phyloP scores from a whole-genome alignment of 2,888 invertebrate species.

The Monochamus alternatus region DNA sequence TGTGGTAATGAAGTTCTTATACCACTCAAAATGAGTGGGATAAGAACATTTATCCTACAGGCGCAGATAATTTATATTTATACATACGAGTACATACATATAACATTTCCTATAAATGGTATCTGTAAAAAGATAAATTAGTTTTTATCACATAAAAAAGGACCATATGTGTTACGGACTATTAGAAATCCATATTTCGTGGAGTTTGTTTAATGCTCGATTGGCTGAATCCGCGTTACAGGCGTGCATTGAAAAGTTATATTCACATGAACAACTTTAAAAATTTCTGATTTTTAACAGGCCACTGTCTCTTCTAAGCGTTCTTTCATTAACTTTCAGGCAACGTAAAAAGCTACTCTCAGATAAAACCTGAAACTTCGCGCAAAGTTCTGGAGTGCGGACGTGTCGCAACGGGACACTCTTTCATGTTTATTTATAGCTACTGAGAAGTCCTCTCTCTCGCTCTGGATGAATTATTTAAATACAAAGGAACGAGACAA shows the following conservation, averaged over 20 bases:
- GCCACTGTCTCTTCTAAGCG: constrained; percentile 58
- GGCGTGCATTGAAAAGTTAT: constrained; percentile 25
- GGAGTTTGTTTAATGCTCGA: constrained; percentile 15
- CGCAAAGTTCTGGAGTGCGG: constrained; percentile 61
- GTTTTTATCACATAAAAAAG: neutral
- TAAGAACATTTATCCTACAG: too few species aligned
- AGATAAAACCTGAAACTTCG: constrained; percentile 60
- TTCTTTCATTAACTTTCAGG: constrained; percentile 65
- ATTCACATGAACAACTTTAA: constrained; percentile 36
- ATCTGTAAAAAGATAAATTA: too few species aligned
- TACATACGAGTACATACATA: too few species aligned
- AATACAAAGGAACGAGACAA: constrained; percentile 28
- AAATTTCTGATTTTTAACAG: constrained; percentile 55
- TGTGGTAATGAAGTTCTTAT: too few species aligned
- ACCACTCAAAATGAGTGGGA: too few species aligned
- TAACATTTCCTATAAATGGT: too few species aligned
- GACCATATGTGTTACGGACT: neutral
- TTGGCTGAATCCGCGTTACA: constrained; percentile 11
- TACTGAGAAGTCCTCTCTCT: constrained; percentile 25
- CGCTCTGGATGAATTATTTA: constrained; percentile 26
- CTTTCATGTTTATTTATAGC: constrained; percentile 53
- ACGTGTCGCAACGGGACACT: constrained; percentile 59
- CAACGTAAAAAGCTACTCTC: constrained; percentile 63
- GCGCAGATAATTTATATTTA: too few species aligned
- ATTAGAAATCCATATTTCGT: constrained; percentile 3